Evolutionary conservation across 2,888 invertebrate species (phyloP).

Genomic region (Dynastes grantii): DNA sequence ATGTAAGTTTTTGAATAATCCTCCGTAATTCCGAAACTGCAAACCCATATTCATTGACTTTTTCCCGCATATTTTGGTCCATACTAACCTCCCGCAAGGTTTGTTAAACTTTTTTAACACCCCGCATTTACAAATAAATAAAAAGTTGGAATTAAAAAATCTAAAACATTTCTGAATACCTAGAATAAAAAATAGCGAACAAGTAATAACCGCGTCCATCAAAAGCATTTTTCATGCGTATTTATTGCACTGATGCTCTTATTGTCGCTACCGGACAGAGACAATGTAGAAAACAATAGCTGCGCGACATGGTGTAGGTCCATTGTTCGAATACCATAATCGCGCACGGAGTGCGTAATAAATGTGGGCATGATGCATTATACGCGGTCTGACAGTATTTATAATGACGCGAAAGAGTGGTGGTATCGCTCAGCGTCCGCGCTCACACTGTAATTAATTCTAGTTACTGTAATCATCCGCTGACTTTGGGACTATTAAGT

Average conservation of each 20-base stretch:
- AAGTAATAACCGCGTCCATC: constrained; percentile 2
- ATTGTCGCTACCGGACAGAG: constrained; percentile 14
- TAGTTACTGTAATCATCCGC: constrained; percentile 49
- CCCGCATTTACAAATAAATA: too few relatives aligned
- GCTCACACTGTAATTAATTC: constrained; percentile 49
- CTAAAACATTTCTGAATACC: background rate
- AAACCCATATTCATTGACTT: too few relatives aligned
- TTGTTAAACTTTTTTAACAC: too few relatives aligned
- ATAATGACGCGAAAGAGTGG: constrained; percentile 31
- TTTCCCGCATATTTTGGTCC: too few relatives aligned
- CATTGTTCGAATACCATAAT: constrained; percentile 42
- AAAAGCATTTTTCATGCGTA: constrained; percentile 13
- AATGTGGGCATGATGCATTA: constrained; percentile 29
- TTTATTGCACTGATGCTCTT: constrained; percentile 4
- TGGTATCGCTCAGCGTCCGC: constrained; percentile 7
- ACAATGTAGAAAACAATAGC: constrained; percentile 22
- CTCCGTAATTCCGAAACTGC: too few relatives aligned
- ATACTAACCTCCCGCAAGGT: too few relatives aligned
- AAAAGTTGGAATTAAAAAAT: too few relatives aligned
- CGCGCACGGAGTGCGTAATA: constrained; percentile 36
- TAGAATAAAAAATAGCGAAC: background rate
- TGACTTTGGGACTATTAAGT: constrained; percentile 46
- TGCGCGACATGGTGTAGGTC: constrained; percentile 2
- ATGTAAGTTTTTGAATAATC: too few relatives aligned
- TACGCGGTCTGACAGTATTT: constrained; percentile 14